A percentile compares a stretch with the other conserved stretches of the same genome.
Evolutionary conservation across 2,888 invertebrate genomes (phyloP).

Genomic region (Drosophila trichaetosa): DNA sequence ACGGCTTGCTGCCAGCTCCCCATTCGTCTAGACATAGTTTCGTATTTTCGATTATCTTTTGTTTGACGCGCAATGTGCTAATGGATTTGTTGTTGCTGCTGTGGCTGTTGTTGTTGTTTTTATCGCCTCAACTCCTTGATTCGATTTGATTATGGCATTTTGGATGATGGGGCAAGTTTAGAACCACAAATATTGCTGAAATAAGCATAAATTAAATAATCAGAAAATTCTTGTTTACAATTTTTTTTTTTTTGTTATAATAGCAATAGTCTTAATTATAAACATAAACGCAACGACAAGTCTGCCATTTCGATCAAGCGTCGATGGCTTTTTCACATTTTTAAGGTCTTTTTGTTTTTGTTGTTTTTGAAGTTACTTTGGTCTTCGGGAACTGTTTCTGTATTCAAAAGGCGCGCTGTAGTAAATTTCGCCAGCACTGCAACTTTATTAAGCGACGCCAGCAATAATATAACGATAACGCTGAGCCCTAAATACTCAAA

Average conservation of each 20-base stretch:
- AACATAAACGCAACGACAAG: constrained; percentile 8
- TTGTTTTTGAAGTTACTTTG: constrained; percentile 4
- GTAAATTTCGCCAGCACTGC: constrained; percentile 57
- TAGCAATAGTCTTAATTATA: constrained; percentile 4
- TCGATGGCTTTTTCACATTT: constrained; percentile 5
- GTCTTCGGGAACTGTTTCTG: constrained; percentile 11
- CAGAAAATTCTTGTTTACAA: constrained; percentile 4
- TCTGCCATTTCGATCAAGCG: constrained; percentile 10
- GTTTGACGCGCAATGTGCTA: constrained; percentile 2
- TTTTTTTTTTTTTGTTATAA: constrained; percentile 7
- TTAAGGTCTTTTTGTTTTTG: background rate
- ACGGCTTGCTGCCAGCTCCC: constrained; percentile 27
- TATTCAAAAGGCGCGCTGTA: constrained; percentile 46
- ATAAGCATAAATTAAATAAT: constrained; percentile 14
- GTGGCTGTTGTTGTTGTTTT: constrained; percentile 14
- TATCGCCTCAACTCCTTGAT: constrained; percentile 35
- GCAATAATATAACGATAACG: constrained; percentile 47
- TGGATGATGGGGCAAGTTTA: constrained; percentile 30
- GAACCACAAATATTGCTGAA: constrained; percentile 33
- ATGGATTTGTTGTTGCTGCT: background rate
- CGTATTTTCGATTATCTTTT: constrained; percentile 14
- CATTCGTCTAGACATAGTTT: constrained; percentile 50
- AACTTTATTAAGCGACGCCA: constrained; percentile 54
- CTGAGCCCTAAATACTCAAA: constrained; percentile 65
- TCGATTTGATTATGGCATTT: constrained; percentile 58